phyloP scores from a whole-genome alignment of 2,888 invertebrate genomes.

The Epistrophe grossulariae region DNA sequence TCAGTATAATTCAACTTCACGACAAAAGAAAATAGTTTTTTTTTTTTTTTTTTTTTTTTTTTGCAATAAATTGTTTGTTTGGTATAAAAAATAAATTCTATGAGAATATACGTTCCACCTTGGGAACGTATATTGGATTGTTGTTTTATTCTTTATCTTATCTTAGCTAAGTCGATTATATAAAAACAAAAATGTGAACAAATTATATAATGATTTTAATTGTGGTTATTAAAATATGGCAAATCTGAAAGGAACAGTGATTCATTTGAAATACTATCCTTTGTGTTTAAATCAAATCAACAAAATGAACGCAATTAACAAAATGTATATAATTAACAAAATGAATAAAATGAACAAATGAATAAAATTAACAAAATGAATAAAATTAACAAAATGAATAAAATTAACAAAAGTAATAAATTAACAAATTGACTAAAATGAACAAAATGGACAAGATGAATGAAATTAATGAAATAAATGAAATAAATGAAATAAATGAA shows the following conservation, averaged over 20 bases:
- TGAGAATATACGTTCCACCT: not conserved
- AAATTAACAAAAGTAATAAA: too few relatives aligned
- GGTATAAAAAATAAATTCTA: not conserved
- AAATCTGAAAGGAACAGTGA: not conserved
- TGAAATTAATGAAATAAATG: too few relatives aligned
- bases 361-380: too few relatives aligned
- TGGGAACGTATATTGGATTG: not conserved
- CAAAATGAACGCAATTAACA: too few relatives aligned
- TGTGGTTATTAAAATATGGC: not conserved
- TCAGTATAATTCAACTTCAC: slow-evolving; percentile 11
- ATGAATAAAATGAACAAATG: too few relatives aligned
- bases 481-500: too few relatives aligned
- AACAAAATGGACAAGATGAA: too few relatives aligned
- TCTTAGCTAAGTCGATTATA: not conserved
- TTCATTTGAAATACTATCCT: too few relatives aligned
- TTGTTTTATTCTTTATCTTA: not conserved
- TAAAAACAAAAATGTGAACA: not conserved
- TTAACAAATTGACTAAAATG: too few relatives aligned
- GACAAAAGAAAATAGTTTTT: not conserved
- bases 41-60: not conserved
- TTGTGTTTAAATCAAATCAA: too few relatives aligned
- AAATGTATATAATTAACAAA: too few relatives aligned
- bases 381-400: too few relatives aligned
- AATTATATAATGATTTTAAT: not conserved
- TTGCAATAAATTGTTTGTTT: not conserved